Percentiles rank a stretch among this genome's conserved stretches.
Conservation (phyloP, 1,140 invertebrate species). For the Agrilus planipennis region DNA sequence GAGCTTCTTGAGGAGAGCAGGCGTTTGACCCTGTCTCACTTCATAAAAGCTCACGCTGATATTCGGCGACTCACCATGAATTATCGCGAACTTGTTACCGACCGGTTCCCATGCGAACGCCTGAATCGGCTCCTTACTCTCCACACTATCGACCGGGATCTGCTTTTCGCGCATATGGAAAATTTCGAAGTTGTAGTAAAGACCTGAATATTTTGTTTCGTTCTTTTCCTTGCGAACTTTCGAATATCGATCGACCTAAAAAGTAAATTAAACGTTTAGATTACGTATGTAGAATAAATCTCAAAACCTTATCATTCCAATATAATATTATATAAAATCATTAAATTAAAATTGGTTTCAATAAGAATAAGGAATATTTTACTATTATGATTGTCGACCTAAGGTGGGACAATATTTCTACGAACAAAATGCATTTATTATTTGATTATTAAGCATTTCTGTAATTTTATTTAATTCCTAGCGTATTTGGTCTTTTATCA, state of each 20-base stretch:
- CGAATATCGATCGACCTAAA: conserved; percentile 90
- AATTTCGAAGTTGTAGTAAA: conserved; percentile 98
- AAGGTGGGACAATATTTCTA: too few species aligned
- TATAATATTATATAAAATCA: too few species aligned
- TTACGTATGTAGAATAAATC: too few species aligned
- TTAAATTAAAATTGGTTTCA: too few species aligned
- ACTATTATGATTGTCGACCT: too few species aligned
- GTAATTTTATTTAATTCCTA: too few species aligned
- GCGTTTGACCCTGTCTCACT: conserved; percentile 77
- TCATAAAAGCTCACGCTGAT: conserved; percentile 90
- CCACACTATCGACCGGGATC: conserved; percentile 94
- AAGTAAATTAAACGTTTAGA: too few species aligned
- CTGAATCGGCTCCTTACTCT: conserved; percentile 86
- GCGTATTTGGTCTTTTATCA: too few species aligned
- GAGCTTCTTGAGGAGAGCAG: conserved; percentile 75
- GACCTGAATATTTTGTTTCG: conserved; percentile 88
- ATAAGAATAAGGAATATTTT: too few species aligned
- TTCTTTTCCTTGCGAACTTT: conserved; percentile 87
- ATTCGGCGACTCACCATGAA: conserved; percentile 83
- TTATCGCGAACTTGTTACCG: conserved; percentile 90
- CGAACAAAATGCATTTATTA: too few species aligned
- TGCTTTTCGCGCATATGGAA: conserved; percentile 98
- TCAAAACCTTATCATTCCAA: too few species aligned
- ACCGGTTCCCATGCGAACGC: conserved; percentile 98
- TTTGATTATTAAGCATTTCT: too few species aligned